phyloP scores from a whole-genome alignment of 2,797 vertebrate genomes.

The Alectoris magna region DNA sequence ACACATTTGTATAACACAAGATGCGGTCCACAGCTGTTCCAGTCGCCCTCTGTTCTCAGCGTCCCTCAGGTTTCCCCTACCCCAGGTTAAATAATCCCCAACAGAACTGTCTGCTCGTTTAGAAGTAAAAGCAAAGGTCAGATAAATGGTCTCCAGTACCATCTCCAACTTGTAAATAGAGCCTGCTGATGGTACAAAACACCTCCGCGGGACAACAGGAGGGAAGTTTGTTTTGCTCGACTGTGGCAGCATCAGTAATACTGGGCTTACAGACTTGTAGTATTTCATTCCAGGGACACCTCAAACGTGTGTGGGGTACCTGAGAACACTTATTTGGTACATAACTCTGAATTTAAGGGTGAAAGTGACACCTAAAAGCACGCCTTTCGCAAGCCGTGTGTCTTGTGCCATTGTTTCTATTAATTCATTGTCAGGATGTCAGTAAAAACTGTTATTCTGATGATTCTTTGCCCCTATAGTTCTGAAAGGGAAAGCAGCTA shows the following conservation, averaged over 20 bases:
- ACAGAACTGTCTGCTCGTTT: neutral
- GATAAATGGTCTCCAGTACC: neutral
- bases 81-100: neutral
- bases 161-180: neutral
- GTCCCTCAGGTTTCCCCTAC: neutral
- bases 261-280: neutral
- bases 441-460: slow-evolving; percentile 51
- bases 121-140: neutral
- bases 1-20: neutral
- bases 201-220: neutral
- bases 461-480: slow-evolving; percentile 22
- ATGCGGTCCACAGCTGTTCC: neutral
- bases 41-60: neutral
- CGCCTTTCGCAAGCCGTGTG: neutral
- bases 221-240: neutral
- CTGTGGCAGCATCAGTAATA: neutral
- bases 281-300: neutral
- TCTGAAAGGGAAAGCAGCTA: slow-evolving; percentile 66
- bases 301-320: neutral
- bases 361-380: neutral
- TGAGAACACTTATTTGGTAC: neutral
- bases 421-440: slow-evolving; percentile 52
- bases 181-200: neutral
- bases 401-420: neutral
- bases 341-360: neutral